Base-by-base conservation (phyloP, 2,113 vertebrate species). In the Malurus melanocephalus region DNA sequence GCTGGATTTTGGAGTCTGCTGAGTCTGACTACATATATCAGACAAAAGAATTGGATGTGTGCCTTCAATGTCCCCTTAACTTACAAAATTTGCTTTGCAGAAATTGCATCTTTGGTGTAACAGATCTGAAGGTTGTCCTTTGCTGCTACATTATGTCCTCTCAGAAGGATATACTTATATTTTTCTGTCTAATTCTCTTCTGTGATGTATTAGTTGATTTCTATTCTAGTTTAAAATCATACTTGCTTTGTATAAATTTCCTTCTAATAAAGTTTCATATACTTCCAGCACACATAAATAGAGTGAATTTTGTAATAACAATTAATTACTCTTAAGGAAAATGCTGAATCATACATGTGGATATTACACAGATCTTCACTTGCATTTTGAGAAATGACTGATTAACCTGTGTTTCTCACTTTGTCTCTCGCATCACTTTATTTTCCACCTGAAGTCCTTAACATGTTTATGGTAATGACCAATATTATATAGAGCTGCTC, bases 91-190 rank as follows among this genome's bases (percentile, higher is more conserved):
- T 66, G 35, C 30, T 60, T 35, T 87, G 43, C 69, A 78, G 62
- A 94, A 95, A 80, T 88, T 30, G 87, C 52, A 65, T 21, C 4
- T 95, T 81, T 91, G 32, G 9, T 76, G 65, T 90, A 87, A 80
- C 14, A 80, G 59, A 60, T 71, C 17, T 80, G 45, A 59, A 81
- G 6, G 26, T 55, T 93, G n/a, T 55, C 35, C 28, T 60, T 80
- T 71, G 28, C 10, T 91, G 64, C 19, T 83, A 35, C 53, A 42
- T 80, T 89, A 46, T 68, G 11, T 68, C 89, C 16, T 94, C 20
- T 82, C 38, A 76, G 43, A 52, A 85, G n/a, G 7, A 53, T 49
- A 79, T 27, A 61, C 24, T 40, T 67, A 4, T 55, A 64, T 59
- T 90, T 89, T 68, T 65, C 28, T 89, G 16, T 7, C 21, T 85